Evolutionary conservation across 2,113 vertebrate genomes (phyloP).

Genomic region (Muntiacus reevesi): DNA sequence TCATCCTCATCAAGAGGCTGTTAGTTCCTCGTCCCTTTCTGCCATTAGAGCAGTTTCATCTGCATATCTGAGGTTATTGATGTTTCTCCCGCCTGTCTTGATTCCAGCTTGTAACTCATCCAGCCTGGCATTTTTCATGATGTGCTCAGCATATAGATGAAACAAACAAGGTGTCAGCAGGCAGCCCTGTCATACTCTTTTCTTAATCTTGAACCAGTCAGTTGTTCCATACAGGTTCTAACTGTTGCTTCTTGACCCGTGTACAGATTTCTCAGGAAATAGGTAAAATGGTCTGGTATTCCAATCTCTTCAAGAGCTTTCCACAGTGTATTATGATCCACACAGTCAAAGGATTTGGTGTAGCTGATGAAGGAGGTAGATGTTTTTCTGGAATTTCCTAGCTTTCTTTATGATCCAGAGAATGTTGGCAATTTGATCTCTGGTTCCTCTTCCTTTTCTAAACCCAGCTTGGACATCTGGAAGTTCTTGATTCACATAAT

Average conservation of each 20-base stretch:
- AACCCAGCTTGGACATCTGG: not conserved
- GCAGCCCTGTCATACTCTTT: not conserved
- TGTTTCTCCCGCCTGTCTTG: fast-evolving
- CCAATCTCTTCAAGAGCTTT: not conserved
- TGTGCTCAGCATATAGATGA: not conserved
- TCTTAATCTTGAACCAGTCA: not conserved
- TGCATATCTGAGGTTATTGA: not conserved
- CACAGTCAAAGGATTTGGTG: not conserved
- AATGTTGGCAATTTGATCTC: not conserved
- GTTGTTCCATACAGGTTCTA: not conserved
- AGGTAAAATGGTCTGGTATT: not conserved
- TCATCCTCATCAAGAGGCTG: not conserved
- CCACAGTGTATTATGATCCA: not conserved
- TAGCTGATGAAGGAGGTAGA: not conserved
- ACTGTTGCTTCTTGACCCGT: not conserved
- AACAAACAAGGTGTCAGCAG: not conserved
- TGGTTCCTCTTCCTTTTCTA: not conserved
- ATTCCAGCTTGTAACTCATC: not conserved
- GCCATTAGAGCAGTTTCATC: not conserved
- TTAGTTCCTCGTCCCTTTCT: not conserved
- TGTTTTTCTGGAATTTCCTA: not conserved
- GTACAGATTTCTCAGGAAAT: not conserved
- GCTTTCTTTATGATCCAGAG: not conserved
- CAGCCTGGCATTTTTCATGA: not conserved
- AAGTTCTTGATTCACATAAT: not conserved